Conservation (phyloP, 2,113 vertebrate species). For the Oenanthe oenanthe region DNA sequence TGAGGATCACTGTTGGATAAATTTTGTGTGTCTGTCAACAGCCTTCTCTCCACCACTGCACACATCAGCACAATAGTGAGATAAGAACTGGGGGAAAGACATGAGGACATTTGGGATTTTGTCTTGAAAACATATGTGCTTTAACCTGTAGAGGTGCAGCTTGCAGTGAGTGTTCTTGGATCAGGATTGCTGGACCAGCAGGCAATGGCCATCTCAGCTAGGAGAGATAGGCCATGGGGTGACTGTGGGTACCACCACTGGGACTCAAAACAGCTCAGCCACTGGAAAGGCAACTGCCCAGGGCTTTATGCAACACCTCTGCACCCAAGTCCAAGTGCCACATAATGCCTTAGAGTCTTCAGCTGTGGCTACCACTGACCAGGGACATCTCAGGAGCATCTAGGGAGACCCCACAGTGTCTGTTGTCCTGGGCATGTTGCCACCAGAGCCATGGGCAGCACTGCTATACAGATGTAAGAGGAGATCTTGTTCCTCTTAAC, state of each 20-base stretch:
- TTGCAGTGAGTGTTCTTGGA: background rate
- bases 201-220: background rate
- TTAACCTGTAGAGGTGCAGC: fast-evolving
- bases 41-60: background rate
- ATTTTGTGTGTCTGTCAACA: background rate
- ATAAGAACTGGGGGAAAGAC: background rate
- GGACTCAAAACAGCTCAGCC: background rate
- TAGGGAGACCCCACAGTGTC: background rate
- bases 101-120: background rate
- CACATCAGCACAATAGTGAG: background rate
- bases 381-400: background rate
- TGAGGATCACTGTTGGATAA: background rate
- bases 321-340: background rate
- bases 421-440: background rate
- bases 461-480: conserved; percentile 40
- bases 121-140: background rate
- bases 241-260: background rate
- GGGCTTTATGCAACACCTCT: background rate
- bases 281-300: background rate
- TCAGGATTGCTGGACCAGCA: background rate
- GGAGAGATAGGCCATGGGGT: background rate
- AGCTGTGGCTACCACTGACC: background rate
- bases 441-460: background rate
- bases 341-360: background rate
- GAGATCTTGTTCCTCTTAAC: conserved; percentile 69